Conservation (phyloP, 2,797 vertebrate genomes). For the Tokudaia tokunoshimensis region DNA sequence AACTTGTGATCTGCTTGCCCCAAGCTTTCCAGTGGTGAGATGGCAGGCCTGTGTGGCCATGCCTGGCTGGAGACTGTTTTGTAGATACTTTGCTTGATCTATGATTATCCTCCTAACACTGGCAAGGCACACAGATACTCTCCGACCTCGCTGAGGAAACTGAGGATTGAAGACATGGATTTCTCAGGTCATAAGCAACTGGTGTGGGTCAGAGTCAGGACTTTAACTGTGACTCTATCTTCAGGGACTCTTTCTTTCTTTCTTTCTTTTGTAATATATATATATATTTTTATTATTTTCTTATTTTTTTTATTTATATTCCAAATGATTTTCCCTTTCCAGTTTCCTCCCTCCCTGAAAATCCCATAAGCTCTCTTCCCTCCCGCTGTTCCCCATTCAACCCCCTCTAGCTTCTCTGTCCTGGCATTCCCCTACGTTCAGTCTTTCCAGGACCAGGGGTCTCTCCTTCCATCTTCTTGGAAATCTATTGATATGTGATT, state of each 20-base stretch:
- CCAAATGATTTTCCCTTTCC: no score
- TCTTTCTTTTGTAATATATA: background rate
- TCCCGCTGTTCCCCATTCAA: no score
- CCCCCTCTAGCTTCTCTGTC: no score
- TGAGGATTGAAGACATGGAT: background rate
- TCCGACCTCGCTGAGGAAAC: slow-evolving; percentile 39
- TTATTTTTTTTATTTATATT: no score
- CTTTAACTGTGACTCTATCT: background rate
- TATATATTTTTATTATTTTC: no score
- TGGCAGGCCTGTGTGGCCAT: background rate
- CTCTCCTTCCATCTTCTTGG: no score
- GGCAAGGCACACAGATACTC: background rate
- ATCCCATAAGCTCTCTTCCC: no score
- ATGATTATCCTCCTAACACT: background rate
- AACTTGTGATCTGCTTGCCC: background rate
- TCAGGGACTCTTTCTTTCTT: background rate
- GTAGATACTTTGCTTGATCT: background rate
- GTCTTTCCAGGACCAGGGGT: no score
- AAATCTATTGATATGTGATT: no score
- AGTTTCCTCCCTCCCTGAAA: no score
- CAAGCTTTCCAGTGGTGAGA: background rate
- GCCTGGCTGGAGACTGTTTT: background rate
- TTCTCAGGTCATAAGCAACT: slow-evolving; percentile 1
- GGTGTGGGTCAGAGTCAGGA: background rate
- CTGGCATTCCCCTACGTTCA: no score